Evolutionary conservation across 1,140 invertebrate species (phyloP).

Genomic region (Proctacanthus coquilletti): DNA sequence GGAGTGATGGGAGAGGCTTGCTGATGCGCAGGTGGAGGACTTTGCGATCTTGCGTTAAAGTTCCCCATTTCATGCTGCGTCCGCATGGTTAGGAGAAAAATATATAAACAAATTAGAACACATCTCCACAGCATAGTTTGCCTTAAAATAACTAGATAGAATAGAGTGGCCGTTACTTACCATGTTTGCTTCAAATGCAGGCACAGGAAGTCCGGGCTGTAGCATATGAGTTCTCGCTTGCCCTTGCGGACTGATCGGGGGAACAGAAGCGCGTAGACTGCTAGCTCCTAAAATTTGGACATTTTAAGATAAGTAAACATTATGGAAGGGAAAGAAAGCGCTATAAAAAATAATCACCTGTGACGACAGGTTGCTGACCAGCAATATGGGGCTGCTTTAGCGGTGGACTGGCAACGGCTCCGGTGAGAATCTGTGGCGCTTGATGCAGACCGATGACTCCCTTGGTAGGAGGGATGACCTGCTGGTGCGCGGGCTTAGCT

Average conservation of each 20-base stretch:
- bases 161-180: too few species aligned
- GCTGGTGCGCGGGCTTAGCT: constrained; percentile 11
- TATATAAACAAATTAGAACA: neutral
- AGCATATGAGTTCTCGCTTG: constrained; percentile 36
- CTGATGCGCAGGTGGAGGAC: constrained; percentile 65
- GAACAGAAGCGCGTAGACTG: constrained; percentile 39
- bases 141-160: too few species aligned
- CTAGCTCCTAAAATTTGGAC: constrained; percentile 16
- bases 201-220: constrained; percentile 37
- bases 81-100: constrained; percentile 9
- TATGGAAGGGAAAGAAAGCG: constrained; percentile 1
- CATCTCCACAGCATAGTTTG: too few species aligned
- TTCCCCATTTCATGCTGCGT: constrained; percentile 34
- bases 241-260: constrained; percentile 42
- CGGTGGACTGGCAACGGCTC: constrained; percentile 40
- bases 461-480: constrained; percentile 15
- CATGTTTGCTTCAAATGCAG: constrained; percentile 47
- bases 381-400: constrained; percentile 29
- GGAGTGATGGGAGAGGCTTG: constrained; percentile 60
- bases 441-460: constrained; percentile 23
- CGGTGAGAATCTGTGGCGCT: constrained; percentile 32
- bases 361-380: constrained; percentile 31
- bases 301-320: constrained; percentile 5
- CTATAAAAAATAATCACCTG: constrained; percentile 20
- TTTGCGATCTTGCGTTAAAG: constrained; percentile 36